Base-by-base conservation (phyloP, 2,888 invertebrate species). In the Dilophus febrilis region DNA sequence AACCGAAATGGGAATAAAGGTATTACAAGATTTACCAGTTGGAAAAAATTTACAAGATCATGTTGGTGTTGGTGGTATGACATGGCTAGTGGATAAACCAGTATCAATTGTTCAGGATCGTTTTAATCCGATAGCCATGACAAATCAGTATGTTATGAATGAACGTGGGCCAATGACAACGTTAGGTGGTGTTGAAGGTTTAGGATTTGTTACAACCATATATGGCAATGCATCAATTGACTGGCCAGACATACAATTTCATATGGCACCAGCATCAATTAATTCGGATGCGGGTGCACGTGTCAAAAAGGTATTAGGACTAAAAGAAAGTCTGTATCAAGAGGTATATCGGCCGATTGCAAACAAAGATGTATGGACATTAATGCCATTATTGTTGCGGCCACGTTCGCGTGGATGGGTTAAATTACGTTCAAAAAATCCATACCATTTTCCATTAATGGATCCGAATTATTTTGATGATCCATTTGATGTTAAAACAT, bases 401-500 rank as follows among this genome's bases (percentile, higher is more conserved):
- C 88, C 88, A 0, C 72, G 73, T 47, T 85, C 86, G 0, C 64
- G 84, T 38, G 88, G 86, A 8, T 79, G 75, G 53, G 74, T 88
- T 0, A 68, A 75, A 45, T 61, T 95, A 17, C 70, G 71, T 40
- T 80, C 79, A 43, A 74, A 74, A 1, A 84, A 91, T 61, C 94
- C 95, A 0, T 81, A 81, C 48, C 78, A 85, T 37, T 79, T 80
- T 52, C 94, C 95, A 0, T 56, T 81, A 22, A 87, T 97, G 57
- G 77, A 95, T 58, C 86, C 95, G 2, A 88, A 92, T 54, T 97
- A 97, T 57, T 82, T 92, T 49, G 77, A 78, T 44, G 77, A 90
- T 57, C 77, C 81, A 0, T 56, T 70, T 42, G 88, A 83, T 56
- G 78, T 84, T 0, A 72, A 77, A 40, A 75, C 77, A 1, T 64